Evolutionary conservation across 2,113 vertebrate species (phyloP), one percentile per base, ranked within the genome.

Genomic region (Megalops atlanticus): DNA sequence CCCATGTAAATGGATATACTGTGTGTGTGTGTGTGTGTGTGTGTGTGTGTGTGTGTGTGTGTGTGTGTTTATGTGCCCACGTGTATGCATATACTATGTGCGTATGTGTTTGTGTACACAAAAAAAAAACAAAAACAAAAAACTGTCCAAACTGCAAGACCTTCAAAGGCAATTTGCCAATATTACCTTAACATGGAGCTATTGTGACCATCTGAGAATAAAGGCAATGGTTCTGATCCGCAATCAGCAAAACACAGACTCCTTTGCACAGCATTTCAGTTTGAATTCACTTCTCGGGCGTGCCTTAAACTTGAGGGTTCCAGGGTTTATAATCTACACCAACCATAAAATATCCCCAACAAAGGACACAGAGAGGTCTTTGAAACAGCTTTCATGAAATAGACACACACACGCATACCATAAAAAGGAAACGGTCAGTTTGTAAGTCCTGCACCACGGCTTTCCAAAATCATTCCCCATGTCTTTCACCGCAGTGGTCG

Each of bases 401-500:
- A 69, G 33, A 70, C 54, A 64, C 54, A 64, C 54, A 64, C 58
- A 64, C 58, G 31, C 58, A 31, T n/a, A 64, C 58, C 6, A 21
- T 83, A 74, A 87, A 76, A 11, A 16, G 38, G 81, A 58, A 83
- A 81, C 45, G 16, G n/a, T 82, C 71, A 0, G 39, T 12, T 73
- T 80, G 33, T 39, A 21, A 36, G 27, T 18, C 70, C 72, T 36
- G 35, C 27, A 81, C 80, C 68, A 21, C 31, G 24, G 31, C 74
- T 41, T n/a, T 54, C 38, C 54, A 82, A 58, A 81, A 47, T 35
- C 72, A 41, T 45, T 87, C 84, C 40, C 45, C 45, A 84, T 36
- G 81, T 79, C 47, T 78, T 33, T 43, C 83, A 74, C 39, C 33
- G 77, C 77, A 79, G 81, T 27, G 58, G 80, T 84, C 58, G 84